Base-by-base conservation (phyloP, 1,140 invertebrate species). In the Neodiprion pinetum region DNA sequence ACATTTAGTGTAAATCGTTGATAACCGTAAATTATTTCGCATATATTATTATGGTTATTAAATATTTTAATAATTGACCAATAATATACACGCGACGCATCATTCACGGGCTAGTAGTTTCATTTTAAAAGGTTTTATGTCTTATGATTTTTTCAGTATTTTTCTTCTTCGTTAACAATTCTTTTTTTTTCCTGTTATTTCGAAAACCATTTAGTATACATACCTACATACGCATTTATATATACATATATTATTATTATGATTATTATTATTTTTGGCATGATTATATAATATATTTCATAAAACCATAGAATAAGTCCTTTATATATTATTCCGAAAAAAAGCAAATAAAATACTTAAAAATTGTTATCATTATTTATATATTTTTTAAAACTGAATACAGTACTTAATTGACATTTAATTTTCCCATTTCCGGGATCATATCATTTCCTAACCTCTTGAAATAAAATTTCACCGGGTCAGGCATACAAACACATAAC, bases 211-310 rank as follows among this genome's bases (percentile, higher is more conserved):
- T 61, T 14, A 61, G n/a, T 7, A 17, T 12, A 61, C n/a, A 14
- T 14, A 14, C 53, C 11, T n/a, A 61, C n/a, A 61, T n/a, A 61
- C 11, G 53, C 53, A 61, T 61, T 61, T 61, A 61, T 61, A 61
- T 61, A 61, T 17, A 61, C n/a, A 61, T 14, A 61, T 61, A 61
- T 61, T 61, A 61, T 40, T 40, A 40, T 40, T 40, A 40, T 40
- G 28, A 40, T 40, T 40, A 40, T 40, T 61, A 40, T 40, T 40
- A 40, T 40, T 61, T 61, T 61, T 61, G 53, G 53, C 53, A 61
- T 61, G 53, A 61, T 61, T 61, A 61, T 61, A 61, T 61, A 61
- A 61, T 61, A 61, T 61, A 61, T 12, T 61, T 61, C 53, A 61
- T 61, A 14, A 14, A 61, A 61, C 11, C 11, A 61, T 12, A 61